Conservation (phyloP, 2,797 vertebrate genomes). For the Thaleichthys pacificus region DNA sequence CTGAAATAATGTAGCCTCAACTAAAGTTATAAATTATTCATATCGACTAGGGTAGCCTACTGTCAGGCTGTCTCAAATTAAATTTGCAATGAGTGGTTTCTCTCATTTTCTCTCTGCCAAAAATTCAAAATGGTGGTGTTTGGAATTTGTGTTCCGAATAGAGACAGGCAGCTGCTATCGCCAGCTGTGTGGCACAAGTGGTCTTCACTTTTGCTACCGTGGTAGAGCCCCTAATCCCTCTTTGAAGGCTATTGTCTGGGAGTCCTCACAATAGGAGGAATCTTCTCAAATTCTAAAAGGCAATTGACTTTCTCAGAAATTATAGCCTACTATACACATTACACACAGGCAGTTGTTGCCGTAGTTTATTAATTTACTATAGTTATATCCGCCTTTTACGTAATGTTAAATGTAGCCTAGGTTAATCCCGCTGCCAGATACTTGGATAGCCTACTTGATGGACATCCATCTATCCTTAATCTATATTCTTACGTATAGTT, state of each 20-base stretch:
- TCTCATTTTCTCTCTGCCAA: slow-evolving; percentile 6
- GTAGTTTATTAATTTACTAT: too few species aligned
- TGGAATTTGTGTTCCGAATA: slow-evolving; percentile 22
- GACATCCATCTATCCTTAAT: too few species aligned
- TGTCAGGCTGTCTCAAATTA: neutral
- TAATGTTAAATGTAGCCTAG: too few species aligned
- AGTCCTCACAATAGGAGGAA: neutral
- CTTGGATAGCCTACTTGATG: too few species aligned
- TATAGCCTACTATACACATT: neutral
- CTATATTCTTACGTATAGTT: neutral
- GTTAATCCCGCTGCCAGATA: too few species aligned
- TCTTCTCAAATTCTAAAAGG: neutral
- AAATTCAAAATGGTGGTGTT: slow-evolving; percentile 20
- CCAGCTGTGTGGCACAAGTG: slow-evolving; percentile 59
- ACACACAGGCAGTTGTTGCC: neutral
- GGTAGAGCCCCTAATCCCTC: slow-evolving; percentile 22
- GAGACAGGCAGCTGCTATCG: slow-evolving; percentile 52
- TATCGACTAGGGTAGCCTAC: too few species aligned
- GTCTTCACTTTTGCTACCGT: slow-evolving; percentile 35
- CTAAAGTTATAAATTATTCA: neutral
- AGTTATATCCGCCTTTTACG: too few species aligned
- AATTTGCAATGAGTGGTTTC: slow-evolving; percentile 1
- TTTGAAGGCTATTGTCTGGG: slow-evolving; percentile 8
- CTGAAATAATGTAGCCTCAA: neutral
- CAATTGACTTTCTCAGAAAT: neutral